Conservation (phyloP, 2,113 vertebrate genomes). For the Cryptomyrus ogoouensis region DNA sequence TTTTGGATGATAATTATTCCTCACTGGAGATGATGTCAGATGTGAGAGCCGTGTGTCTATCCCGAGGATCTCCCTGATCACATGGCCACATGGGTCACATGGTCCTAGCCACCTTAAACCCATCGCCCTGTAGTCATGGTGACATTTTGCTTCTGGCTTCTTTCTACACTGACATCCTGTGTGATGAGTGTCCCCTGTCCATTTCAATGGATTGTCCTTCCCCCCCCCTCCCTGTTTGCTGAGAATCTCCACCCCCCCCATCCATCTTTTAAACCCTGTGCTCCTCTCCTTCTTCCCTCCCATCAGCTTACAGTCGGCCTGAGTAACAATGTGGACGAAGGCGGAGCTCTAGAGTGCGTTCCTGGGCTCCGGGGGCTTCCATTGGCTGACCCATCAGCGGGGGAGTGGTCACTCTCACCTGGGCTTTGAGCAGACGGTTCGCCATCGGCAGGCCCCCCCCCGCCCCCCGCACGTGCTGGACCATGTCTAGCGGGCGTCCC, state of each 20-base stretch:
- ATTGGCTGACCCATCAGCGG: constrained; percentile 29
- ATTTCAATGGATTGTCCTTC: not conserved
- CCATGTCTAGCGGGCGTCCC: constrained; percentile 73
- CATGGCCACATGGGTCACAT: not conserved
- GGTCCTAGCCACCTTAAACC: not conserved
- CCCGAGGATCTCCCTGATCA: not conserved
- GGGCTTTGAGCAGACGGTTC: constrained; percentile 29
- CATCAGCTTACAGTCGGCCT: constrained; percentile 23
- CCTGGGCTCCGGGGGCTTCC: constrained; percentile 23
- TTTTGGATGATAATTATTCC: not conserved
- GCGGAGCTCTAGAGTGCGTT: constrained; percentile 12
- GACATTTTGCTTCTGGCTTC: not conserved
- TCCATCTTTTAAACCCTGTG: not conserved
- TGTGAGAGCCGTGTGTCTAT: not conserved
- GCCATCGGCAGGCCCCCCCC: constrained; percentile 19
- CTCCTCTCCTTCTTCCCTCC: not conserved
- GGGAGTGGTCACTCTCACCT: constrained; percentile 27
- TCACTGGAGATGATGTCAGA: not conserved
- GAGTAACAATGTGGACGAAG: constrained; percentile 16
- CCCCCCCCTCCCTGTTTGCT: not conserved
- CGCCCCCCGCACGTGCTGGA: constrained; percentile 44
- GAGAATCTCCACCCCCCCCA: not conserved
- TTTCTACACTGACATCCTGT: not conserved
- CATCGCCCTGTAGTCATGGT: not conserved
- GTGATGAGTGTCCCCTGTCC: not conserved